Evolutionary conservation across 1,140 invertebrate genomes (phyloP).

Genomic region (Dinoponera quadriceps): DNA sequence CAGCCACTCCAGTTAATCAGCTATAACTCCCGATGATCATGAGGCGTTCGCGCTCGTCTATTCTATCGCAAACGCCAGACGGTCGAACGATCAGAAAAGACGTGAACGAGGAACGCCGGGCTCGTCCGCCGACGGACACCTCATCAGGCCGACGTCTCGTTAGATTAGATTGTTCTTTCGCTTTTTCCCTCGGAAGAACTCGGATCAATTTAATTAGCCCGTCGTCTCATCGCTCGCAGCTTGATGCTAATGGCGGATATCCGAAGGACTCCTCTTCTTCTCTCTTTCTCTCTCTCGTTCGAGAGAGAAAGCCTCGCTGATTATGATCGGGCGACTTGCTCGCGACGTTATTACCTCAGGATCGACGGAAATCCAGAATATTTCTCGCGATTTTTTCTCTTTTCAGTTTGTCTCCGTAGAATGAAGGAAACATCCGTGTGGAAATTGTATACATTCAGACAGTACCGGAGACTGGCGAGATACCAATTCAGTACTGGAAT

Average conservation of each 20-base stretch:
- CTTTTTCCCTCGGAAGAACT: neutral
- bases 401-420: too few relatives aligned
- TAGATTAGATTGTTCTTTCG: slow-evolving; percentile 23
- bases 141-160: slow-evolving; percentile 21
- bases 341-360: too few relatives aligned
- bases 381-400: too few relatives aligned
- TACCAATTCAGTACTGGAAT: too few relatives aligned
- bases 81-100: neutral
- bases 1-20: slow-evolving; percentile 34
- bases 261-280: neutral
- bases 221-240: neutral
- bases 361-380: too few relatives aligned
- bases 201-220: slow-evolving; percentile 25
- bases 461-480: too few relatives aligned
- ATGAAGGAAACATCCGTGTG: too few relatives aligned
- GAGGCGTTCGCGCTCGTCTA: neutral
- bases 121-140: neutral
- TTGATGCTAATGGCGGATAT: neutral
- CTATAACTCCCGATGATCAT: slow-evolving; percentile 44
- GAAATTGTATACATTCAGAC: too few relatives aligned
- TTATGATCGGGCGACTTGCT: too few relatives aligned
- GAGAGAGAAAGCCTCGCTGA: too few relatives aligned
- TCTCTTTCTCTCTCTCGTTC: too few relatives aligned
- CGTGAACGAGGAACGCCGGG: neutral
- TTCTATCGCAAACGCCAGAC: slow-evolving; percentile 2